Evolutionary conservation across 37 sponge, comb jelly and placozoan species (phyloP), one percentile per base, ranked within the genome.

Genomic region (Dysidea cf. avara): DNA sequence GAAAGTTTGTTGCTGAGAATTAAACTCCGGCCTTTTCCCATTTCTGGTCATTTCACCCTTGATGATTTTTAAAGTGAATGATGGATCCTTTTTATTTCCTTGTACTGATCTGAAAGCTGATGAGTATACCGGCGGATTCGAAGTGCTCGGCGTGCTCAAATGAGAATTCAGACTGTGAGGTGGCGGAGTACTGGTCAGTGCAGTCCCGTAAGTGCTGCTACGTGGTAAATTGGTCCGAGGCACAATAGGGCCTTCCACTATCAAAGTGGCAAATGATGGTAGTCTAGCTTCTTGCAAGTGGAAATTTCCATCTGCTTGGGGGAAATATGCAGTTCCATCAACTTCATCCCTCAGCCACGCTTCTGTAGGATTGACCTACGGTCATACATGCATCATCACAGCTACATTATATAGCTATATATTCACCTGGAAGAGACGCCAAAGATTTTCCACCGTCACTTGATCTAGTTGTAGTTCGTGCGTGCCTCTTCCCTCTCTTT

Each of bases 401-500:
- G 58, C 14, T 13, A 7, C 5, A 56, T 56, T 26, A 28, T 26
- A 56, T 7, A 7, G 58, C 58, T 9, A 63, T 32, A 7, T 21
- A 63, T 9, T 28, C n/a, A 65, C 66, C 66, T 65, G 66, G 22
- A 65, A 65, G 25, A 65, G 43, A 24, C 40, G 33, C 2, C 40
- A 1, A 3, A 65, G 40, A n/a, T 65, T 65, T 1, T 32, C 46
- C 13, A 65, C 43, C 14, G 66, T 65, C 25, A 65, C 66, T 65
- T 65, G 66, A 21, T 65, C 38, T 1, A 65, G 1, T 24, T 7
- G 66, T 17, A 65, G 3, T 7, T 65, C 66, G 3, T 3, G 31
- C 17, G 17, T 36, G 9, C 46, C 9, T 5, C 24, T 65, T 35
- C 43, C 66, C 18, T 39, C 39, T 2, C 66, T 2, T 38, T 39